Conservation (phyloP, 2,888 invertebrate species). For the Corythucha ciliata region DNA sequence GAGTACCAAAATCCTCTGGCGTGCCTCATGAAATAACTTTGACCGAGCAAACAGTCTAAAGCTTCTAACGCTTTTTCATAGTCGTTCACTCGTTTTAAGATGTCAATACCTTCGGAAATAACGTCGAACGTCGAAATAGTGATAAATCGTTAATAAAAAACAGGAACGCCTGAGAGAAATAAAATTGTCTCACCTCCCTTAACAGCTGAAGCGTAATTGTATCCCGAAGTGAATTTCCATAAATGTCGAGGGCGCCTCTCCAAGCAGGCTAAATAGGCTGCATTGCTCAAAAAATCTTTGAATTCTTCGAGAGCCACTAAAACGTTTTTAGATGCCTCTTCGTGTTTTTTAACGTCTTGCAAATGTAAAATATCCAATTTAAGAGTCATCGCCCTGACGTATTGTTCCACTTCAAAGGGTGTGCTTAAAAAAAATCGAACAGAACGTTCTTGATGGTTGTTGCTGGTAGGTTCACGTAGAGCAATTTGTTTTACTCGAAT, state of each 20-base stretch:
- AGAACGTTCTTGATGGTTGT: no score
- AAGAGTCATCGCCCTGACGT: slow-evolving; percentile 5
- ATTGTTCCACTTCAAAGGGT: slow-evolving; percentile 12
- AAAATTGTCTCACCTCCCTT: no score
- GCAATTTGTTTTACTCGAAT: no score
- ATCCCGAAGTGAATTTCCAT: slow-evolving; percentile 18
- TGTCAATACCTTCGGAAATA: slow-evolving; percentile 12
- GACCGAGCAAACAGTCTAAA: slow-evolving; percentile 9
- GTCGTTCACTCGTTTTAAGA: slow-evolving; percentile 12
- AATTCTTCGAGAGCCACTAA: neutral
- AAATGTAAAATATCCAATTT: slow-evolving; percentile 13
- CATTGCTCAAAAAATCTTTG: slow-evolving; percentile 9
- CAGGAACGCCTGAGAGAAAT: no score
- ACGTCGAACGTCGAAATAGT: no score
- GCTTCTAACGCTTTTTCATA: slow-evolving; percentile 1
- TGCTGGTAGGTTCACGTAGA: no score
- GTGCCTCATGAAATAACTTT: slow-evolving; percentile 10
- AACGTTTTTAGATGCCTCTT: neutral
- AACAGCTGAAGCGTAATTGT: slow-evolving; percentile 12
- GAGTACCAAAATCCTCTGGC: slow-evolving; percentile 17
- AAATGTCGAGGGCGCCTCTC: slow-evolving; percentile 11
- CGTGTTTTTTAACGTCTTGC: slow-evolving; percentile 12
- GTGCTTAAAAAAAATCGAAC: slow-evolving; percentile 4
- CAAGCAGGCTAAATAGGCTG: no score
- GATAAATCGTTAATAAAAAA: no score